Conservation (phyloP, 2,888 invertebrate species). For the Cepaea hortensis region DNA sequence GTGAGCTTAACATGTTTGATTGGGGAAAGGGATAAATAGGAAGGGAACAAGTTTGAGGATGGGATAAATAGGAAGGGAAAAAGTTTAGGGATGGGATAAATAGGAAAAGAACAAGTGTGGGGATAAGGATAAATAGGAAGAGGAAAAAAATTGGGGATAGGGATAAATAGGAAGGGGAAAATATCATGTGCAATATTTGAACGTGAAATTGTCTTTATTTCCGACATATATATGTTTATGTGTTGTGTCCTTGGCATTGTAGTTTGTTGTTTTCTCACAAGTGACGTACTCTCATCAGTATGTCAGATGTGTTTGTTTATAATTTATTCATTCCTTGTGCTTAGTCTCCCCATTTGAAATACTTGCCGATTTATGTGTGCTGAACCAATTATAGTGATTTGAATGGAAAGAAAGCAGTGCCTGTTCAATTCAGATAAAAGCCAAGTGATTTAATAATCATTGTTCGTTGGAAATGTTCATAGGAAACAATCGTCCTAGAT, state of each 20-base stretch:
- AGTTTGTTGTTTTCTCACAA: neutral
- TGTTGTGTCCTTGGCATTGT: neutral
- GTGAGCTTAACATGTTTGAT: neutral
- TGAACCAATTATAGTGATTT: neutral
- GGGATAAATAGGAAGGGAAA: neutral
- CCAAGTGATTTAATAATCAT: neutral
- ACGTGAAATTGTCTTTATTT: neutral
- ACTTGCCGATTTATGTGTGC: neutral
- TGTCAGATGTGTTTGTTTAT: neutral
- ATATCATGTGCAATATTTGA: conserved; percentile 34
- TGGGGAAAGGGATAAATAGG: neutral
- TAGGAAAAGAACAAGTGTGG: neutral
- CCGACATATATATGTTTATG: neutral
- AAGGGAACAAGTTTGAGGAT: neutral
- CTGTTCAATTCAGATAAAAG: neutral
- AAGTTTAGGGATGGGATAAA: neutral
- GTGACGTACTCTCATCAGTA: neutral
- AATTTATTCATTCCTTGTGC: neutral
- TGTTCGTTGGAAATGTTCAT: neutral
- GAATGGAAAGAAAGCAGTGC: neutral
- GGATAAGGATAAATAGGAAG: neutral
- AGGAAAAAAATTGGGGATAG: neutral
- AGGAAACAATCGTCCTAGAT: neutral
- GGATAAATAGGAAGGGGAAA: neutral
- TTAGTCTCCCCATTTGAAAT: neutral